These are phyloP conservation scores for Phoeniculus purpureus DNA, from an alignment of 2,797 vertebrate species.

Conservation along the genomic window DNA sequence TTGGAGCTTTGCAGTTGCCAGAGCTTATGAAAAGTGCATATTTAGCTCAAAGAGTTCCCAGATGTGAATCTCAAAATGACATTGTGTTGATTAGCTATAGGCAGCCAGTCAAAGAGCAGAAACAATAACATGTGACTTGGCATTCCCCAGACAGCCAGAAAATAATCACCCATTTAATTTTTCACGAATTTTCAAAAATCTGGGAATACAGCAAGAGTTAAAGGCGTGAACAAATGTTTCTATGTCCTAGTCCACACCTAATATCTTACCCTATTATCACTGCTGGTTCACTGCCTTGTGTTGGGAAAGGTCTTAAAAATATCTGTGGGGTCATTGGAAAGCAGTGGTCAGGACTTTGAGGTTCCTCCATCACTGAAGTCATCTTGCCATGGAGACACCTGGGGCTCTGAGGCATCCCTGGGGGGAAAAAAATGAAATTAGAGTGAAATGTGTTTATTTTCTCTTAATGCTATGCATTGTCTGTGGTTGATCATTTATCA, in stretches of 20 bases:
- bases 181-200: slow-evolving; percentile 30
- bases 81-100: slow-evolving; percentile 66
- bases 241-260: neutral
- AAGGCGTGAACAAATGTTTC: neutral
- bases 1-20: slow-evolving; percentile 62
- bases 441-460: slow-evolving; percentile 19
- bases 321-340: neutral
- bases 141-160: slow-evolving; percentile 43
- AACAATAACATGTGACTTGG: slow-evolving; percentile 51
- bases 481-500: slow-evolving; percentile 46
- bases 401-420: neutral
- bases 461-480: slow-evolving; percentile 39
- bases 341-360: neutral
- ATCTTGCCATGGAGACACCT: neutral
- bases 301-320: neutral
- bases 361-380: neutral
- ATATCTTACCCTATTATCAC: neutral
- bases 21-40: slow-evolving; percentile 67
- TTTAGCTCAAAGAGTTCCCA: slow-evolving; percentile 71
- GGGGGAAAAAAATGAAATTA: neutral
- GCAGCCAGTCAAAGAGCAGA: slow-evolving; percentile 58
- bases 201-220: neutral
- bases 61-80: slow-evolving; percentile 67
- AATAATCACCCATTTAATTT: slow-evolving; percentile 40
- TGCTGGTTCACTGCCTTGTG: neutral